Conservation (phyloP, 2,113 vertebrate genomes). For the Limanda limanda region DNA sequence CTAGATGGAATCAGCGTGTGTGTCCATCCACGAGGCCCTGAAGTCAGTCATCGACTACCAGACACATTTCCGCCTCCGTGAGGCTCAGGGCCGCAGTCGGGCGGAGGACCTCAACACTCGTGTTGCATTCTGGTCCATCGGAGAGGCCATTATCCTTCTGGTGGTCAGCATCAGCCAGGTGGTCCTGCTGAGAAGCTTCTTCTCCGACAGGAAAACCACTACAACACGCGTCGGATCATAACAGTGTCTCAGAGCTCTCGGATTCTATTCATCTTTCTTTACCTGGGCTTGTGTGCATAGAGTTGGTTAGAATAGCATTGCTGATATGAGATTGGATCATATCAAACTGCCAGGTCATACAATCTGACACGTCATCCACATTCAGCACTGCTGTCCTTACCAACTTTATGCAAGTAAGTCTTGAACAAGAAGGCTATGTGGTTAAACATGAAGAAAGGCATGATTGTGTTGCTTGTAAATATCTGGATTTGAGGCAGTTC, state of each 20-base stretch:
- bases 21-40: conserved; percentile 97
- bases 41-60: conserved; percentile 98
- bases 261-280: conserved; percentile 34
- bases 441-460: conserved; percentile 13
- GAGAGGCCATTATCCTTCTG: conserved; percentile 95
- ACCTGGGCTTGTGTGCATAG: conserved; percentile 33
- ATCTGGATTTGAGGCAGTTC: conserved; percentile 34
- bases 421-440: conserved; percentile 18
- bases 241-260: conserved; percentile 59
- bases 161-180: conserved; percentile 99
- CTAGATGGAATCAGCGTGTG: conserved; percentile 98
- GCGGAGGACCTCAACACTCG: conserved; percentile 97
- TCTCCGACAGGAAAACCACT: conserved; percentile 98
- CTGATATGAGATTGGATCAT: conserved; percentile 52
- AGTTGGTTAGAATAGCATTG: conserved; percentile 56
- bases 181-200: conserved; percentile 96
- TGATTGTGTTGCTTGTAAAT: conserved; percentile 43
- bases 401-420: conserved; percentile 47
- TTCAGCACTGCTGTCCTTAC: conserved; percentile 50
- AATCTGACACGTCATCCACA: conserved; percentile 35
- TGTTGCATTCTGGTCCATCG: conserved; percentile 97
- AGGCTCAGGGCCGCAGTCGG: conserved; percentile 96
- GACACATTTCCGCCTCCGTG: conserved; percentile 96
- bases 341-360: conserved; percentile 48
- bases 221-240: conserved; percentile 96